Base-by-base conservation (phyloP, 2,797 vertebrate species). In the Micropoecilia bifurca region DNA sequence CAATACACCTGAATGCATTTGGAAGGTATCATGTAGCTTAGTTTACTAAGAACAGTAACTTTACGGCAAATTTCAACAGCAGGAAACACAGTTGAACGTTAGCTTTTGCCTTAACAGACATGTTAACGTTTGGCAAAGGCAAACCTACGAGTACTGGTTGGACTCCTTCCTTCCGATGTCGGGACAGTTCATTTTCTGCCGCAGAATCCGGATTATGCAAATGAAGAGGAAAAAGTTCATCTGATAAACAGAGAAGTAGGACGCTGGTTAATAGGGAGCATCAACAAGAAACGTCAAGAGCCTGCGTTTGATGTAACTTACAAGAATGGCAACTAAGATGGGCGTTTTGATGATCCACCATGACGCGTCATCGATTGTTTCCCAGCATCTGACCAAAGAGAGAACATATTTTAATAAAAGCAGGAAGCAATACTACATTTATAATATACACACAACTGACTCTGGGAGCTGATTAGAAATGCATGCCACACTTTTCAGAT, bases 181-280 rank as follows among this genome's bases (percentile, higher is more conserved):
- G 0, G 97, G 97, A 57, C 97, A 98, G 79, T 97, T 98, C 83
- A 99, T 95, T 91, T 99, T 99, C 94, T 99, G 98, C 0, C 96
- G 95, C 73, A 99, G 93, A 85, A 99, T 99, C 28, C 97, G 96
- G 86, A 99, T 99, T 80, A 99, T 99, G 87, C 97, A 96, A 79
- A 99, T 96, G 86, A 99, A 99, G 74, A 99, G 96, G 85, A 97
- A 89, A 81, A 98, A 98, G 90, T 98, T 99, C 48, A 97, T 95
- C 99, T 99, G 50, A 91, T 16, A 20, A 0, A 50, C 71, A 30
- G 79, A 36, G 30, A 63, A 85, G 79, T 4, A 48, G 73, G 33
- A 81, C 74, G 61, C 33, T 3, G 30, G 71, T 87, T 85, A 57
- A 63, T 69, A 73, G 43, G 9, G 71, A 50, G 43, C 13, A 30